Conservation (phyloP, 2,797 vertebrate species). For the Acanthiza pusilla region DNA sequence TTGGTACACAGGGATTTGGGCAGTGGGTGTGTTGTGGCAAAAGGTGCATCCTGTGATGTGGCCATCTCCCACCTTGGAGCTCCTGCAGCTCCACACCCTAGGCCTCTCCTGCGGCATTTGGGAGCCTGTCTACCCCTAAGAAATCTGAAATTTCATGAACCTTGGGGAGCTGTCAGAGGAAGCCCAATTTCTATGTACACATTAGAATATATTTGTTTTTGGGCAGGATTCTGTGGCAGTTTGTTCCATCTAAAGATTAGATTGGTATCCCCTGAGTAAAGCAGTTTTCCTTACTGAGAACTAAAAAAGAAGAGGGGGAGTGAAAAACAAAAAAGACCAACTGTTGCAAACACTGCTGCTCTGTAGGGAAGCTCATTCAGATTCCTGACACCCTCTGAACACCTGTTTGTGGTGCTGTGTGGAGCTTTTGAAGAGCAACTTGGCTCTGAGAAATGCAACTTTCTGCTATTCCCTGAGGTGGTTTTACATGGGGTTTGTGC, state of each 20-base stretch:
- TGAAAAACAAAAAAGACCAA: not conserved
- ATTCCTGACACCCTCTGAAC: not conserved
- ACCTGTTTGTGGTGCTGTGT: not conserved
- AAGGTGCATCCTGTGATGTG: not conserved
- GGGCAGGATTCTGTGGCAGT: not conserved
- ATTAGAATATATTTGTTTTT: not conserved
- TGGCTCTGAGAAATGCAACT: not conserved
- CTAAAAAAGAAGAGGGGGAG: not conserved
- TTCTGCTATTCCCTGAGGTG: not conserved
- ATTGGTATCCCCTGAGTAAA: not conserved
- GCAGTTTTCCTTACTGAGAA: not conserved
- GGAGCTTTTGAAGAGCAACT: not conserved
- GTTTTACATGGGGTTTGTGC: not conserved
- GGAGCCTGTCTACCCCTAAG: not conserved
- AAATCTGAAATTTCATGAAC: not conserved
- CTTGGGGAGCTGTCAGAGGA: not conserved
- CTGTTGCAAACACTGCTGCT: not conserved
- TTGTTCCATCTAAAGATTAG: not conserved
- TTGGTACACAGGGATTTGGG: not conserved
- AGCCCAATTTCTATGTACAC: accelerated
- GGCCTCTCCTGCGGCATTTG: not conserved
- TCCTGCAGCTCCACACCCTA: not conserved
- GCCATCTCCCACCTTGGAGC: not conserved
- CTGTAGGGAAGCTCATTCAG: not conserved
- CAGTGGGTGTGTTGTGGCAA: not conserved